Percentiles rank a stretch among this genome's conserved stretches.
phyloP scores from a whole-genome alignment of 2,113 vertebrate genomes.

The Larimichthys crocea region DNA sequence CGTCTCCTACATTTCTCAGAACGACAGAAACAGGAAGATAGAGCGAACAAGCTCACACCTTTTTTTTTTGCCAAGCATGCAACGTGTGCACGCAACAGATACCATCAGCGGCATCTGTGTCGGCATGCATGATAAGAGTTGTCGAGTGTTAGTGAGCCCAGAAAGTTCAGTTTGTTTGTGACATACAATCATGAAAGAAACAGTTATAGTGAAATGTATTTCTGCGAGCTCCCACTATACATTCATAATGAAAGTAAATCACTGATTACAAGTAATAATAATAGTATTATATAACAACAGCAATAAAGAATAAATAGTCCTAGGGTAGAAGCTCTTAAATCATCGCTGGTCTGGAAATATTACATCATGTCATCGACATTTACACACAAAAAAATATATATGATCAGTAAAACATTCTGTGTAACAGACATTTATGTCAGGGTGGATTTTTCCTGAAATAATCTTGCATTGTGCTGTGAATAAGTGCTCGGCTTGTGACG shows the following conservation, averaged over 20 bases:
- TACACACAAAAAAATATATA: background rate
- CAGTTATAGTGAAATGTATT: too few relatives aligned
- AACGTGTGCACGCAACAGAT: too few relatives aligned
- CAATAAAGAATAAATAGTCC: too few relatives aligned
- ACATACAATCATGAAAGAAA: too few relatives aligned
- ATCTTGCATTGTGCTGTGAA: slow-evolving; percentile 16
- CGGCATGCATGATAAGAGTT: background rate
- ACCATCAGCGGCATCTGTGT: background rate
- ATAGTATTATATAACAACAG: too few relatives aligned
- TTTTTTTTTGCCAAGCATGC: background rate
- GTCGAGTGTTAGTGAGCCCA: background rate
- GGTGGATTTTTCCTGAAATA: slow-evolving; percentile 56
- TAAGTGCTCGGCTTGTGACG: background rate
- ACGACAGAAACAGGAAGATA: background rate
- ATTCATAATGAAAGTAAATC: too few relatives aligned
- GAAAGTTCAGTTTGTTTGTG: background rate
- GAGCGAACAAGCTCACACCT: background rate
- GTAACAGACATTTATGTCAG: background rate
- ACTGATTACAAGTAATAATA: too few relatives aligned
- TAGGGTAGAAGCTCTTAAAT: too few relatives aligned
- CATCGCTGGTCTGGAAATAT: background rate
- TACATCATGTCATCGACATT: background rate
- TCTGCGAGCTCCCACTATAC: too few relatives aligned
- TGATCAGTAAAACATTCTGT: background rate
- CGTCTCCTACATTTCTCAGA: background rate